These are phyloP conservation scores for Sebastes itinus DNA, from an alignment of 2,797 vertebrate genomes.

Conservation along the genomic window DNA sequence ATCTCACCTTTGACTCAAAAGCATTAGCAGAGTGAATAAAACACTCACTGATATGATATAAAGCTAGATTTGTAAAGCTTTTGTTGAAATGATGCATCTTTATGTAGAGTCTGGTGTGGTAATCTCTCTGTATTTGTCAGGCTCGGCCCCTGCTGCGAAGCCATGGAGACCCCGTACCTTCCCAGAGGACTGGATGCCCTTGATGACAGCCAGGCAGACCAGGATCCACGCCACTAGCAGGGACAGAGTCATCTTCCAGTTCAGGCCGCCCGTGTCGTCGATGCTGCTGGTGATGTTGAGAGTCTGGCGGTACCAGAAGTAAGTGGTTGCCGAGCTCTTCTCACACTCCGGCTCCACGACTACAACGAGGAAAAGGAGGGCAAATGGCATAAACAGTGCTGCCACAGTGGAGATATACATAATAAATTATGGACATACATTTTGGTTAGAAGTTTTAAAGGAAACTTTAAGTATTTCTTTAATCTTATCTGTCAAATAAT, in stretches of 20 bases:
- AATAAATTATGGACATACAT: too few species aligned
- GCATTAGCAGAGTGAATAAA: conserved; percentile 39
- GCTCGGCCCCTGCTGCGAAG: not conserved
- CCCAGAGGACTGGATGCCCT: conserved; percentile 93
- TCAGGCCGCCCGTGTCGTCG: conserved; percentile 92
- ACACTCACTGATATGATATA: conserved; percentile 20
- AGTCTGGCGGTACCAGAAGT: conserved; percentile 97
- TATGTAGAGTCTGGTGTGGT: not conserved
- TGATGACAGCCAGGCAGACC: conserved; percentile 95
- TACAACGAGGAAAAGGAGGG: conserved; percentile 43
- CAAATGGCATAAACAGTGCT: not conserved
- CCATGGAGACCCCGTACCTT: conserved; percentile 60
- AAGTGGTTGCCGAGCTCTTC: conserved; percentile 97
- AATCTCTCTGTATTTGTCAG: not conserved
- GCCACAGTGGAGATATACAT: not conserved
- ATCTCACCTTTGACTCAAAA: conserved; percentile 33
- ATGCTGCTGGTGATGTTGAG: conserved; percentile 95
- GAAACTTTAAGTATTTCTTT: not conserved
- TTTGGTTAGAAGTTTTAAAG: not conserved
- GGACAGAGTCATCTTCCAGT: conserved; percentile 98
- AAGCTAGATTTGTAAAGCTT: conserved; percentile 15
- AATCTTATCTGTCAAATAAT: not conserved
- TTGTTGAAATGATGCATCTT: conserved; percentile 7
- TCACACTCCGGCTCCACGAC: conserved; percentile 94
- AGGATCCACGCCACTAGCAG: conserved; percentile 93